Evolutionary conservation across 2,113 vertebrate species (phyloP).

Genomic region (Heptranchias perlo): DNA sequence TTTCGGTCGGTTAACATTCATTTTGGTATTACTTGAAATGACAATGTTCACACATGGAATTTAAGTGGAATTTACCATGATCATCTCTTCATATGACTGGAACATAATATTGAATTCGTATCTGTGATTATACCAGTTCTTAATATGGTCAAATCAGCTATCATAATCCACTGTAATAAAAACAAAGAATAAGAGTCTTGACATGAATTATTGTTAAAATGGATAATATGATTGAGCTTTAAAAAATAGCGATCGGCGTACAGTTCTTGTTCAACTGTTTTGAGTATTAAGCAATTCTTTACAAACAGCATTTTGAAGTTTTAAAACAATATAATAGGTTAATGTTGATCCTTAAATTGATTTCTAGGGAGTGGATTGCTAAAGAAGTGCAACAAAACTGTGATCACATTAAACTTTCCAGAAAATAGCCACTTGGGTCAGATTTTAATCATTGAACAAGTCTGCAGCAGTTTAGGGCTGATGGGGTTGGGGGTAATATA

Average conservation of each 20-base stretch:
- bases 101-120: slow-evolving; percentile 56
- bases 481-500: no score
- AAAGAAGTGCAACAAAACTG: background rate
- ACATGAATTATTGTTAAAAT: background rate
- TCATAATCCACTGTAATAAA: slow-evolving; percentile 45
- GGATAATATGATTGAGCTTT: background rate
- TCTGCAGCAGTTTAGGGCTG: no score
- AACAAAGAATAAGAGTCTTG: background rate
- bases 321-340: background rate
- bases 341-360: background rate
- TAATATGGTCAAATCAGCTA: slow-evolving; percentile 59
- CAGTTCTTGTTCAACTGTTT: background rate
- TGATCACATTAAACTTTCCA: background rate
- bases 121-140: slow-evolving; percentile 48
- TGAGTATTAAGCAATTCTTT: background rate
- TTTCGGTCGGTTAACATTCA: no score
- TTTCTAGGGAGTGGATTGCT: background rate
- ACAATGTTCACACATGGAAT: background rate
- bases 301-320: background rate
- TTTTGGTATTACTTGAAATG: background rate
- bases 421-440: background rate
- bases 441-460: background rate
- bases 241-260: no score
- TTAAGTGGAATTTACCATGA: slow-evolving; percentile 45
- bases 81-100: slow-evolving; percentile 58